A percentile compares a stretch with the other conserved stretches of the same genome.
These are phyloP conservation scores for Prunella fulvescens DNA, from an alignment of 2,113 vertebrate species.

Conservation along the genomic window DNA sequence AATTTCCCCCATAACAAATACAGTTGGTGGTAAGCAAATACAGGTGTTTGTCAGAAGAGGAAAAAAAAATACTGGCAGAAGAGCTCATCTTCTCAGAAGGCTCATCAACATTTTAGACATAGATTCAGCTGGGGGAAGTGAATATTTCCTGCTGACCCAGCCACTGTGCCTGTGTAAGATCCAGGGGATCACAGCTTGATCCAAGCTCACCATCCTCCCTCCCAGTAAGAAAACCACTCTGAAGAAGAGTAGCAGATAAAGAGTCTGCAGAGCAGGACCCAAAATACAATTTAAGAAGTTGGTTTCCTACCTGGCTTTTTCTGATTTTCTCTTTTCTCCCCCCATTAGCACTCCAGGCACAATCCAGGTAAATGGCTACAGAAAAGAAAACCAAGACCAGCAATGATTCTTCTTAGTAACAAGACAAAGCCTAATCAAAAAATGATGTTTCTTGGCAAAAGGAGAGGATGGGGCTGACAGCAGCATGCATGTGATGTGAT, in stretches of 20 bases:
- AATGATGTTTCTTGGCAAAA: not conserved
- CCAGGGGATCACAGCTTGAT: not conserved
- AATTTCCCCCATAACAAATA: not conserved
- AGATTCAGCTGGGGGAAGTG: not conserved
- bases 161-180: not conserved
- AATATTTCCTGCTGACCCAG: not conserved
- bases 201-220: not conserved
- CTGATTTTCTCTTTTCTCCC: constrained; percentile 94
- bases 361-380: constrained; percentile 93
- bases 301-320: constrained; percentile 90
- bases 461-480: not conserved
- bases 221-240: not conserved
- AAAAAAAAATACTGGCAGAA: not conserved
- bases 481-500: not conserved
- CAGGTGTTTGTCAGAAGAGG: not conserved
- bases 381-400: not conserved
- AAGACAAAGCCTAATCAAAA: not conserved
- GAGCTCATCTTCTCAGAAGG: constrained; percentile 15
- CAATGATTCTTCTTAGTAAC: not conserved
- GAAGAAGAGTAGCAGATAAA: not conserved
- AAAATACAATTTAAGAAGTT: not conserved
- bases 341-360: constrained; percentile 98
- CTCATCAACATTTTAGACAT: constrained; percentile 22
- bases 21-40: not conserved
- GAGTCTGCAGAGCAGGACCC: not conserved